Base-by-base conservation (phyloP, 2,888 invertebrate species). In the Rhimphoctona megacephalus region DNA sequence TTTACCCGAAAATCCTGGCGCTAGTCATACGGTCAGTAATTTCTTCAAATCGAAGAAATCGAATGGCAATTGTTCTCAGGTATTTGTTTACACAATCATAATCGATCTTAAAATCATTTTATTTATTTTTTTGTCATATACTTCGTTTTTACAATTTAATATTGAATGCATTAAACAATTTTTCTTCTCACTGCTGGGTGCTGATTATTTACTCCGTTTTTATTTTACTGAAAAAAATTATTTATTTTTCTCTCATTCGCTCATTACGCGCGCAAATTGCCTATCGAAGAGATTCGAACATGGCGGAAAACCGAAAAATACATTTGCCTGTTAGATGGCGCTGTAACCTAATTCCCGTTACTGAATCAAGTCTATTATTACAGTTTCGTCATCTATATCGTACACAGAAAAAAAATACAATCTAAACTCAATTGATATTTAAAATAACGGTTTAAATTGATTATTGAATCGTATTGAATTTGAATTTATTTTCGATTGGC, bases 31-130 rank as follows among this genome's bases (percentile, higher is more conserved):
- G 22, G 91, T 89, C 73, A 91, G 87, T 79, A 92, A 92, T 57
- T 93, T 94, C 80, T 94, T 94, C 85, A 94, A 94, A 85, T 88
- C 93, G 54, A 94, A 94, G 85, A 93, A 92, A 76, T 88, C 92
- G 1, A 72, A 87, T 4, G 90, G 89, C 69, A 91, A 87, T 86
- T 87, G 91, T 66, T 86, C 92, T 11, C 92, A 93, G 91, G 93
- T 67, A 52, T 36, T 81, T 64, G 1, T 25, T 30, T 11, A 39
- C 67, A 22, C 67, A 11, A 25, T 25, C 4, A 70, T 17, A n/a
- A n/a, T 49, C 49, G 19, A 61, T 61, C 30, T 61, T 61, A n/a
- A n/a, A n/a, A 8, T 11, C 30, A 61, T 17, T 61, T 17, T 30
- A 57, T 61, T 61, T 52, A 33, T n/a, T 33, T 0, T 52, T 19